Base-by-base conservation (phyloP, 2,888 invertebrate genomes). In the Dryomyza anilis region DNA sequence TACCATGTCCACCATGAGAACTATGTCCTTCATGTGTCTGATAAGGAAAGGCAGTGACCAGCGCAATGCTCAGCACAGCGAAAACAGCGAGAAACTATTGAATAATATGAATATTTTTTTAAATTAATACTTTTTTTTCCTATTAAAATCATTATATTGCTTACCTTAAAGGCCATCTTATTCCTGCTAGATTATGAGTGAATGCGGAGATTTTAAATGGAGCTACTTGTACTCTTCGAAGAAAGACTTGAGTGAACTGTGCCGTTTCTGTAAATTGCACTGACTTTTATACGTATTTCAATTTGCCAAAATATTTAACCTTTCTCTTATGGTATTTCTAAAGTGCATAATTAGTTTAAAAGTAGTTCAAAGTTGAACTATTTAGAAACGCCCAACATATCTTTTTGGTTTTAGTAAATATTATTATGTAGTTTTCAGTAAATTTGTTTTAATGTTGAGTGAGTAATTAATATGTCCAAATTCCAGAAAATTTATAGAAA, bases 131-230 rank as follows among this genome's bases (percentile, higher is more conserved):
- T 39, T n/a, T 6, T n/a, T n/a, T 3, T 39, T n/a, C 3, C 3
- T 3, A 39, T 12, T 4, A 3, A 12, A 3, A n/a, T 3, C 1
- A 1, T 10, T 25, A 5, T 8, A 16, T 12, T 43, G 27, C 67
- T 72, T 68, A 78, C 77, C 76, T 74, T 74, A 65, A 71, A 70
- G 69, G 71, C 73, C 77, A 77, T 77, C 65, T 71, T 74, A 67
- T 71, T 74, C 63, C 60, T 45, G 64, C 63, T 46, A 58, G n/a
- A n/a, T n/a, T n/a, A n/a, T n/a, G n/a, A n/a, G n/a, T n/a, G n/a
- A n/a, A n/a, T n/a, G n/a, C n/a, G n/a, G n/a, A n/a, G 60, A 60
- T 59, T 71, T 67, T 66, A 70, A 71, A 65, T 16, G 65, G 69
- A 61, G 36, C 39, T 25, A n/a, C 21, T 27, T 45, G 10, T 21